A percentile compares a stretch with the other conserved stretches of the same genome.
phyloP scores from a whole-genome alignment of 2,113 vertebrate species.

The Jacana jacana region DNA sequence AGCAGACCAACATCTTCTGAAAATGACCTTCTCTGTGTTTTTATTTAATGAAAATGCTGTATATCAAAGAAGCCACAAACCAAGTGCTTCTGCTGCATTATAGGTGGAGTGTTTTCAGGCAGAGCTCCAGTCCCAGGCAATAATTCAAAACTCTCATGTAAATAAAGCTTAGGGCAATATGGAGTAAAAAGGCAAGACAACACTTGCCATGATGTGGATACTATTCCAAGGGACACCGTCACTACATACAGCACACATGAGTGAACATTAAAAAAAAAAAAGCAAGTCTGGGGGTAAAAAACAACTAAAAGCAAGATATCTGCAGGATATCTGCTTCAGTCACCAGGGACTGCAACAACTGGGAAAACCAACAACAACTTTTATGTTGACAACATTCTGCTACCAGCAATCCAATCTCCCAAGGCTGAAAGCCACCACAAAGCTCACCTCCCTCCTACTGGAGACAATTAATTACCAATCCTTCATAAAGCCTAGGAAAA shows the following conservation, averaged over 20 bases:
- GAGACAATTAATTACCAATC: background rate
- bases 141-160: background rate
- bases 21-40: background rate
- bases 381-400: background rate
- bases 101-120: background rate
- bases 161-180: conserved; percentile 33
- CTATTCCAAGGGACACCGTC: background rate
- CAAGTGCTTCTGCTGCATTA: background rate
- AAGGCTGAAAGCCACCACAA: background rate
- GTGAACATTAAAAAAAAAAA: background rate
- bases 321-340: background rate
- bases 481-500: background rate
- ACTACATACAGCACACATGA: background rate
- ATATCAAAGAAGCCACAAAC: conserved; percentile 50
- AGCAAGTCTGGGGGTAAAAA: background rate
- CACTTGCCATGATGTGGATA: background rate
- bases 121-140: conserved; percentile 18
- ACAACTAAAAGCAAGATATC: background rate
- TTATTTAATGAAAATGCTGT: conserved; percentile 23
- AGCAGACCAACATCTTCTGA: background rate
- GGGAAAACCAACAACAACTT: background rate
- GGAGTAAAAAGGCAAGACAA: conserved; percentile 7
- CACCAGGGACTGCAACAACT: background rate
- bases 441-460: background rate
- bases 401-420: background rate